Evolutionary conservation across 2,797 vertebrate species (phyloP), one percentile per base, ranked within the genome.

Genomic region (Alcedo atthis): DNA sequence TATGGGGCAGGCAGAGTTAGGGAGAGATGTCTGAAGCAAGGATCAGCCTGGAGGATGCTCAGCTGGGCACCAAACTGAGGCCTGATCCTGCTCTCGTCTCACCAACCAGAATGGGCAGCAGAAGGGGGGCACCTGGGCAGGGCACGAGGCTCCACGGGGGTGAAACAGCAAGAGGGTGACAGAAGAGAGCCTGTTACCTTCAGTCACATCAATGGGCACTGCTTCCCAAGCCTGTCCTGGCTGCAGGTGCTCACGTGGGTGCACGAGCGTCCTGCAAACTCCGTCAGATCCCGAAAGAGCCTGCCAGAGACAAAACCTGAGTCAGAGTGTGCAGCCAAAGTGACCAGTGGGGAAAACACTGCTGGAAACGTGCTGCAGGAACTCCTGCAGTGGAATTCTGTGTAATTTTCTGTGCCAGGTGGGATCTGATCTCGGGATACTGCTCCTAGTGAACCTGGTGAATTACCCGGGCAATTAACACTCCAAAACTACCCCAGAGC

Each of bases 201-300:
- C 93, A 96, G 94, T 96, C 92, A 95, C 96, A 80, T 95, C 88
- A 92, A 95, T 2, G 8, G 57, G 30, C 58, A 75, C n/a, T 3
- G 4, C 71, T 87, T 86, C 86, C 58, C 3, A 68, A 80, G 90
- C 43, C 67, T 53, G 70, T 76, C 80, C 88, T 76, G 87, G 75
- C 93, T 81, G 73, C 78, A 73, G 89, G 51, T 2, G 51, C 33
- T 94, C 58, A 58, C 16, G 69, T 33, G 2, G 9, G 46, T 58
- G 87, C 73, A 3, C 32, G 76, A 89, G 58, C 8, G 89, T 67
- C 2, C 21, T 26, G 42, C 67, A 85, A 81, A 70, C 40, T 78
- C 89, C 84, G 75, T 87, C 93, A 84, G 81, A 93, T 22, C 81
- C 86, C 61, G 45, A 14, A 88, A 69, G 63, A 33, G 87, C 66